Evolutionary conservation across 2,888 invertebrate species (phyloP), one percentile per base, ranked within the genome.

Genomic region (Caenorhabditis sp.): DNA sequence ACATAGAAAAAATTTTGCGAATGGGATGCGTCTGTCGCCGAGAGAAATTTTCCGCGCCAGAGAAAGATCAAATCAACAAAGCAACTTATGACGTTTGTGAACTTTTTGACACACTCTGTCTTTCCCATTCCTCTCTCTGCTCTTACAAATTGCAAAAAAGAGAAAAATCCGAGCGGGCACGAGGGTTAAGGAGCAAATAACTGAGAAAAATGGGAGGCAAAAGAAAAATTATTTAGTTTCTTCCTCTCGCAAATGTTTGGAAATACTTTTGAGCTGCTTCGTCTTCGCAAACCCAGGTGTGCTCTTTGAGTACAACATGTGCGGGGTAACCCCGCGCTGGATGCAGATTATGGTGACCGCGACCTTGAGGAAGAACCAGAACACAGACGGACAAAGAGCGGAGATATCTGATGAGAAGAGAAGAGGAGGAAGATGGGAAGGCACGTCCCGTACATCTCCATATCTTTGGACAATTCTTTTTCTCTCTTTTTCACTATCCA

Each of bases 41-140:
- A 18, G n/a, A 20, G 15, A 32, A 32, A 56, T 28, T 70, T 70
- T 70, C 53, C 70, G 61, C 71, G 62, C 62, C 55, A 62, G 74
- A 65, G 74, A 60, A 67, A 67, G 76, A 76, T 76, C 67, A 76
- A 61, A 67, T 76, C 76, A 76, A 76, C 76, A 76, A 67, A 61
- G 74, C 58, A 76, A 67, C 76, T 76, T 61, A 76, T 76, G 76
- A 76, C 76, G 76, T 76, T 67, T 76, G 67, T 76, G 76, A 76
- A 76, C 76, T 76, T 67, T 67, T 65, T 76, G 76, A 76, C 76
- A 76, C 76, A 67, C 72, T 20, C 28, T 55, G 28, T n/a, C 26
- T n/a, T 28, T n/a, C 28, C 8, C 24, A 5, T 11, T 51, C 51
- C 24, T 24, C 9, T 9, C 15, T n/a, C 53, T n/a, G n/a, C 58